These are phyloP conservation scores for Papilio polytes DNA, from an alignment of 1,140 invertebrate genomes.

Conservation along the genomic window DNA sequence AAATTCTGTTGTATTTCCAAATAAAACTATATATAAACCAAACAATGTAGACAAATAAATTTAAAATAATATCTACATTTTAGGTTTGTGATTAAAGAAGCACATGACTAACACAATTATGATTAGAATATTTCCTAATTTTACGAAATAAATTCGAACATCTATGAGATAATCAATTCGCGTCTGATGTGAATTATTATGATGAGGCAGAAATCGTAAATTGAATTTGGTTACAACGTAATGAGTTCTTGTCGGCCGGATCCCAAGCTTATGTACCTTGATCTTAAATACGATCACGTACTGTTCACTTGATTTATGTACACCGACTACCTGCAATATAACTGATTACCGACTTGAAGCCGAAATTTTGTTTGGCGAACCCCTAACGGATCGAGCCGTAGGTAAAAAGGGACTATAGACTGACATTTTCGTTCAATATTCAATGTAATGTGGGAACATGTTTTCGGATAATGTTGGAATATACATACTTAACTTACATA, in stretches of 20 bases:
- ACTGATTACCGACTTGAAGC: conserved; percentile 70
- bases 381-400: conserved; percentile 54
- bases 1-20: too few species aligned
- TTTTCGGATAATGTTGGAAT: conserved; percentile 34
- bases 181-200: conserved; percentile 72
- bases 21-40: too few species aligned
- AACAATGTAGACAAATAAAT: neutral
- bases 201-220: conserved; percentile 72
- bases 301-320: conserved; percentile 79
- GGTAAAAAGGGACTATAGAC: conserved; percentile 34
- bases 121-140: neutral
- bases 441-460: conserved; percentile 33
- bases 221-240: conserved; percentile 81
- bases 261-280: conserved; percentile 66
- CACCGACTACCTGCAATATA: conserved; percentile 76
- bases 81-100: neutral
- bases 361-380: conserved; percentile 61
- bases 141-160: conserved; percentile 3
- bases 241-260: conserved; percentile 76
- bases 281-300: conserved; percentile 81
- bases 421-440: conserved; percentile 34
- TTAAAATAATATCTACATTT: neutral
- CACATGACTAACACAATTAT: neutral
- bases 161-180: conserved; percentile 50
- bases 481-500: conserved; percentile 14